Base-by-base conservation (phyloP, 2,797 vertebrate species). In the Craterocephalus amniculus region DNA sequence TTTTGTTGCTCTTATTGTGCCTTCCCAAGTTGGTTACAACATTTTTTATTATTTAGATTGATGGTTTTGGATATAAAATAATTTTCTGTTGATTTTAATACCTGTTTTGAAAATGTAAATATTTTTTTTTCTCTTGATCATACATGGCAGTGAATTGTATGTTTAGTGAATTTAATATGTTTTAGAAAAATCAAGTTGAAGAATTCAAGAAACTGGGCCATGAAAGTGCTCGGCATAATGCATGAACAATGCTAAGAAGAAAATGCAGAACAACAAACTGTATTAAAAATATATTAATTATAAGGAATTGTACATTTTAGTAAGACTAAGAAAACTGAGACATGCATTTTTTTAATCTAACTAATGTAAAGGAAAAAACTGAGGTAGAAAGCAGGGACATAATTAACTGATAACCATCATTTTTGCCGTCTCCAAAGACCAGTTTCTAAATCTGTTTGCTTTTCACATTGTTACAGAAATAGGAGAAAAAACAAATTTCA, bases 1-100 rank as follows among this genome's bases (percentile, higher is more conserved):
- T 49, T 65, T 32, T 55, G 45, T 40, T 24, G 7, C 54, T 70
- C 22, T 24, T 29, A n/a, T 51, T 40, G 13, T 35, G 11, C 63
- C 6, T 68, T 66, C 40, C 31, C 40, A 4, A 70, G 40, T 40
- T 43, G 9, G 31, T 26, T 4, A n/a, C n/a, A 52, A 14, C 11
- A 16, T 6, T 18, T 3, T 14, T 3, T 14, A 16, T 54, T 27
- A 16, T 16, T 54, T 54, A 29, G 26, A 54, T 29, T 16, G 29
- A 54, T 54, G 3, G 27, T 31, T 69, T 32, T 35, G 31, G 32
- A 7, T 12, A 31, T n/a, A 2, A 1, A 31, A 20, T 2, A 0
- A 0, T 58, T 40, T 63, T 66, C 70, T 70, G 7, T 16, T 24
- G 22, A 1, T 62, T 34, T 4, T 14, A 49, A 1, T 63, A 60